These are phyloP conservation scores for Lonchura striata DNA, from an alignment of 2,113 vertebrate species.

Conservation along the genomic window DNA sequence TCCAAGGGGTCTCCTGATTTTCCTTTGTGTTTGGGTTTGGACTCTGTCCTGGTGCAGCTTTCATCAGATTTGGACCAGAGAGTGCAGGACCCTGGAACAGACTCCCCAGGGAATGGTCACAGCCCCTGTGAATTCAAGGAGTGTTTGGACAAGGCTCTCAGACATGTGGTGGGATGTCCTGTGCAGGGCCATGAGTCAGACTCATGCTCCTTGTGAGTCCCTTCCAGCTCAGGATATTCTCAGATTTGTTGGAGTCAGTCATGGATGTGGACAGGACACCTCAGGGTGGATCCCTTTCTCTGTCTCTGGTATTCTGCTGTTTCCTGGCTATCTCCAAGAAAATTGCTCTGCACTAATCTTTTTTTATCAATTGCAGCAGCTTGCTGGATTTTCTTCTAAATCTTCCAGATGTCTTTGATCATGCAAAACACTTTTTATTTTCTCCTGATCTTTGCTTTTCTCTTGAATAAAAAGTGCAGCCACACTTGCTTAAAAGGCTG, in stretches of 20 bases:
- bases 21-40: neutral
- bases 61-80: neutral
- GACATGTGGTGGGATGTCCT: neutral
- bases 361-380: neutral
- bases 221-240: neutral
- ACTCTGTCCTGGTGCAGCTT: neutral
- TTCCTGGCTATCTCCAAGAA: neutral
- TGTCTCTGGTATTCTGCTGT: neutral
- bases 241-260: neutral
- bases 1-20: neutral
- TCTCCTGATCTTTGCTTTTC: neutral
- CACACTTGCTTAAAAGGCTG: neutral
- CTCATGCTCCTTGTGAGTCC: neutral
- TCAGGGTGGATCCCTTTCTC: neutral
- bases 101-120: neutral
- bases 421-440: slow-evolving; percentile 6
- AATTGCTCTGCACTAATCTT: neutral
- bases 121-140: neutral
- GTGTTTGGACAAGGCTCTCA: neutral
- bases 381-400: neutral
- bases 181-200: neutral
- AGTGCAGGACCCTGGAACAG: neutral
- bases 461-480: neutral
- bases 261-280: neutral
- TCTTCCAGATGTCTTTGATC: neutral